phyloP scores from a whole-genome alignment of 2,797 vertebrate species.

The Acropternis orthonyx region DNA sequence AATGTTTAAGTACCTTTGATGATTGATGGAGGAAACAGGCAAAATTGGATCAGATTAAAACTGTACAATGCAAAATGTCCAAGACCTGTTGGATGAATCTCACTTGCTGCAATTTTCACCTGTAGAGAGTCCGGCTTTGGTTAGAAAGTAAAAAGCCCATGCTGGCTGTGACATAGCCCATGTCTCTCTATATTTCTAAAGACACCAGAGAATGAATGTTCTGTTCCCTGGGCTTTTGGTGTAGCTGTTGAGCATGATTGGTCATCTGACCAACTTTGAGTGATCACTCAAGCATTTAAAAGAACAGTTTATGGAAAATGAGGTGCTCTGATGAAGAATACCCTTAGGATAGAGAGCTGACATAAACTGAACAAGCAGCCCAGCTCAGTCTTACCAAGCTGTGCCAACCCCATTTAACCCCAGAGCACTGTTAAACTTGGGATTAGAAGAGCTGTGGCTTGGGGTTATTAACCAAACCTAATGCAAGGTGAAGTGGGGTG shows the following conservation, averaged over 20 bases:
- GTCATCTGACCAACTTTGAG: not conserved
- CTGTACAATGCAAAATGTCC: not conserved
- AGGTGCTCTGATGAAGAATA: constrained; percentile 17
- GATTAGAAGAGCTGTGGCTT: not conserved
- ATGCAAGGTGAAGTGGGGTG: not conserved
- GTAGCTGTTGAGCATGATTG: not conserved
- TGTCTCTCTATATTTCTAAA: not conserved
- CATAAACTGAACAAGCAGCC: not conserved
- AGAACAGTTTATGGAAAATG: constrained; percentile 30
- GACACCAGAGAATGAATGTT: not conserved
- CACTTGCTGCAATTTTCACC: not conserved
- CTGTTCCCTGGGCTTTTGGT: not conserved
- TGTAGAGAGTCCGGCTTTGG: not conserved
- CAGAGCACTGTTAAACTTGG: not conserved
- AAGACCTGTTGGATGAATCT: not conserved
- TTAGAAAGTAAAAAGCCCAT: not conserved
- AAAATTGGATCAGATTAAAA: not conserved
- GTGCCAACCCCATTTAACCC: not conserved
- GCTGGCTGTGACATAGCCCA: not conserved
- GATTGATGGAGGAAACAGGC: not conserved
- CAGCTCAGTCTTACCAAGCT: not conserved
- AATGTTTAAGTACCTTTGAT: not conserved
- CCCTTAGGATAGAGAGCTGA: not conserved
- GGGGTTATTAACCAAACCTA: not conserved
- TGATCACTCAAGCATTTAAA: constrained; percentile 24